Evolutionary conservation across 2,797 vertebrate species (phyloP), one percentile per base, ranked within the genome.

Genomic region (Lepus townsendii): DNA sequence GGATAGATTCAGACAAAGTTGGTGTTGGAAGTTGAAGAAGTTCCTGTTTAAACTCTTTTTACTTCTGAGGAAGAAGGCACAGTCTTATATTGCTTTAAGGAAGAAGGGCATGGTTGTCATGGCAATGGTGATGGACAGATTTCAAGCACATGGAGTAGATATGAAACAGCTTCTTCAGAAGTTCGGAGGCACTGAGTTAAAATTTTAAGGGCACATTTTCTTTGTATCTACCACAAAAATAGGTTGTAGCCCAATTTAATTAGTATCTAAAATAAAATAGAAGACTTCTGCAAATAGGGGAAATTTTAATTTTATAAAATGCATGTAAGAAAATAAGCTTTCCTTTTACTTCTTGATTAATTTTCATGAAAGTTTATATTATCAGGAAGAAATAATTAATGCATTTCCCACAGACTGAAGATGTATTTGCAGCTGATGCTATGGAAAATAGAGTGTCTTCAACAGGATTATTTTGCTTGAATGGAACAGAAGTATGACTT

Each of bases 261-360:
- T 90, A 87, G 60, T 89, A 62, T 80, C 35, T 88, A 89, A 95
- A 87, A 65, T 85, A 62, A 94, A 93, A 14, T 57, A 88, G 26
- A 13, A 88, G 63, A 65, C 24, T 90, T 88, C 42, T 89, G 69
- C 17, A 91, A 17, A 8, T 42, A 73, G 24, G 62, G 1, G 1
- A 76, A 26, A 83, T 83, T 83, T 87, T 52, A 82, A 54, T 82
- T 73, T 90, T 83, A 84, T 92, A 42, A 73, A 85, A 83, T 86
- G 22, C 12, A 71, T 95, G 79, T 38, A 83, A 60, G 73, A 76
- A 60, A 94, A 76, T 83, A 60, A 65, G 5, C 14, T 73, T 86
- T 68, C 9, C 6, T 75, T 88, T 54, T 91, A 79, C 5, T 1
- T 93, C 63, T 94, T 72, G 50, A 77, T 78, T 86, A 22, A 50